Evolutionary conservation across 35 echinoderm and acorn worm species (phyloP).

Genomic region (Heliocidaris erythrogramma): DNA sequence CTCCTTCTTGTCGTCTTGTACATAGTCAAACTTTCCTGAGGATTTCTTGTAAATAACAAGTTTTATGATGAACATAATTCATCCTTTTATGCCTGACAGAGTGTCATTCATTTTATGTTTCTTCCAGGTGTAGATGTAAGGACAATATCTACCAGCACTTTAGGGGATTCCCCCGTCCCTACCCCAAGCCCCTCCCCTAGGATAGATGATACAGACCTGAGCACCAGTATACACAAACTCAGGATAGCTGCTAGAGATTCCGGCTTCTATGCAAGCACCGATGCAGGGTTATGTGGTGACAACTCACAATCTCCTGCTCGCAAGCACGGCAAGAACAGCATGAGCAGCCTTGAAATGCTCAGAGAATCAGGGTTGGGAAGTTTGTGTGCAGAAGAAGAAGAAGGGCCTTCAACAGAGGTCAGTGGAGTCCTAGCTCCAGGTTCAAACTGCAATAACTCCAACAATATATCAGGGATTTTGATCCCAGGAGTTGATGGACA

Average conservation of each 20-base stretch:
- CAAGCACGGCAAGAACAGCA: conserved; percentile 47
- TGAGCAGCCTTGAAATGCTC: conserved; percentile 43
- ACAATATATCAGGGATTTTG: conserved; percentile 52
- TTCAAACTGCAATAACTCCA: conserved; percentile 57
- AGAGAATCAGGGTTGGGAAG: conserved; percentile 46
- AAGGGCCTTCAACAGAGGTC: conserved; percentile 30
- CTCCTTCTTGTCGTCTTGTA: too few species aligned
- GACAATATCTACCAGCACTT: not conserved
- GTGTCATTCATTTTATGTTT: too few species aligned
- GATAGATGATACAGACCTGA: conserved; percentile 39
- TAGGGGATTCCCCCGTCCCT: not conserved
- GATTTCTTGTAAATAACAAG: too few species aligned
- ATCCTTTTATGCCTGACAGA: too few species aligned
- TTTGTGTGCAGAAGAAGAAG: conserved; percentile 28
- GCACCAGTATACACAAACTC: conserved; percentile 30
- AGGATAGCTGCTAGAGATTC: conserved; percentile 53
- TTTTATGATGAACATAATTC: too few species aligned
- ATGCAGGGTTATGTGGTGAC: conserved; percentile 50
- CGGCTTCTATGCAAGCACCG: conserved; percentile 61
- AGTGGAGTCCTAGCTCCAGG: conserved; percentile 22
- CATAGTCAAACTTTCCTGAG: too few species aligned
- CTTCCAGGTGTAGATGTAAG: conserved; percentile 16
- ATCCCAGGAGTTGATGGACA: conserved; percentile 38
- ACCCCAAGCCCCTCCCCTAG: not conserved
- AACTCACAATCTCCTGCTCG: conserved; percentile 31